A percentile compares a stretch with the other conserved stretches of the same genome.
Evolutionary conservation across 1,140 invertebrate genomes (phyloP).

Genomic region (Eurosta solidaginis): DNA sequence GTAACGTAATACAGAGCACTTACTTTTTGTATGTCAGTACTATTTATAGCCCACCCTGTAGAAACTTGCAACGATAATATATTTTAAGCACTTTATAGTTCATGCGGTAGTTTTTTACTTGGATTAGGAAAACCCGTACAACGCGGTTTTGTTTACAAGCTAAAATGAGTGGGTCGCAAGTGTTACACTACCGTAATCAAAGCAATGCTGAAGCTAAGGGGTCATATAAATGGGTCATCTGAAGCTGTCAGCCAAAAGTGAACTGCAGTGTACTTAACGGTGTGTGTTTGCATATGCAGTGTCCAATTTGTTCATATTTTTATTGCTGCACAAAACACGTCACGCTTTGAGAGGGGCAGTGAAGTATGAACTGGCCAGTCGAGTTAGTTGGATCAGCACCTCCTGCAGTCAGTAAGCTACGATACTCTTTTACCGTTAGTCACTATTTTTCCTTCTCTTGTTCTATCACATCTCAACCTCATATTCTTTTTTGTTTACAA

Average conservation of each 20-base stretch:
- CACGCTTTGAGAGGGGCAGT: background rate
- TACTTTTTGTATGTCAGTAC: too few relatives aligned
- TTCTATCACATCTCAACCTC: background rate
- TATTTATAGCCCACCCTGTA: too few relatives aligned
- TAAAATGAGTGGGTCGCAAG: constrained; percentile 23
- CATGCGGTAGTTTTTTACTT: background rate
- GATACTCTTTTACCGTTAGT: background rate
- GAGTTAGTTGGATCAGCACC: background rate
- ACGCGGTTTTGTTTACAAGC: constrained; percentile 25
- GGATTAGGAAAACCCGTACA: background rate
- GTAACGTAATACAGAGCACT: too few relatives aligned
- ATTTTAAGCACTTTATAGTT: background rate
- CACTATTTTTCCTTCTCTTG: background rate
- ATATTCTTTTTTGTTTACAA: too few relatives aligned
- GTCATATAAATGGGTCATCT: background rate
- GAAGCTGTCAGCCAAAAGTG: background rate
- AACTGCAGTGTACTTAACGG: background rate
- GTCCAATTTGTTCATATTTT: background rate
- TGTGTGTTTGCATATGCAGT: background rate
- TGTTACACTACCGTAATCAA: background rate
- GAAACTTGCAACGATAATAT: too few relatives aligned
- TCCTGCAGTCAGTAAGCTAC: background rate
- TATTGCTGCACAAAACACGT: background rate
- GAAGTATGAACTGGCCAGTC: background rate
- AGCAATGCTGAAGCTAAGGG: background rate